These are phyloP conservation scores for Gymnodraco acuticeps DNA, from an alignment of 2,797 vertebrate species.

Conservation along the genomic window DNA sequence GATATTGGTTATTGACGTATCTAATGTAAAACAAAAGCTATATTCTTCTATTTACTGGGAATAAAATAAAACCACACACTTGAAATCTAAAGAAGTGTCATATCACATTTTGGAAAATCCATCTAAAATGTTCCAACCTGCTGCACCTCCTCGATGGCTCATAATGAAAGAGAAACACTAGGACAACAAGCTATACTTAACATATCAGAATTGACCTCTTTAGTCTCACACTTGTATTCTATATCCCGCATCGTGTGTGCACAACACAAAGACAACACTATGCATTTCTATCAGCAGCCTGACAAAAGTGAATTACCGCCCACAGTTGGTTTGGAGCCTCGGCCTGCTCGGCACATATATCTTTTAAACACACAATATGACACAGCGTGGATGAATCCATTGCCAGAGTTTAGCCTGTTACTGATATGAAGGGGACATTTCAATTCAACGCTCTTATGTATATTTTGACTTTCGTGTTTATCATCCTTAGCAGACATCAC, in stretches of 20 bases:
- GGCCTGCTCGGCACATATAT: constrained; percentile 74
- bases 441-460: constrained; percentile 71
- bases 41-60: background rate
- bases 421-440: constrained; percentile 79
- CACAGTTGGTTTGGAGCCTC: constrained; percentile 74
- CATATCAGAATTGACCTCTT: constrained; percentile 24
- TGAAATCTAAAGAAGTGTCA: background rate
- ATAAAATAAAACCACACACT: constrained; percentile 4
- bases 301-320: constrained; percentile 77
- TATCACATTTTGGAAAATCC: background rate
- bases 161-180: background rate
- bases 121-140: background rate
- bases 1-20: background rate
- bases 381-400: constrained; percentile 72
- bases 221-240: constrained; percentile 38
- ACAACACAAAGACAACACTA: constrained; percentile 68
- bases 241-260: constrained; percentile 30
- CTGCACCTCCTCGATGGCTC: constrained; percentile 1
- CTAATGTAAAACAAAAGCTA: background rate
- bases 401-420: constrained; percentile 70
- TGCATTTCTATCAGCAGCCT: constrained; percentile 70
- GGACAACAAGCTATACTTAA: constrained; percentile 5
- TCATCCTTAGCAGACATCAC: constrained; percentile 82
- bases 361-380: constrained; percentile 64
- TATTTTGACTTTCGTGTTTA: constrained; percentile 84